Conservation (phyloP, 2,888 invertebrate genomes). For the Sinotaia quadrata region DNA sequence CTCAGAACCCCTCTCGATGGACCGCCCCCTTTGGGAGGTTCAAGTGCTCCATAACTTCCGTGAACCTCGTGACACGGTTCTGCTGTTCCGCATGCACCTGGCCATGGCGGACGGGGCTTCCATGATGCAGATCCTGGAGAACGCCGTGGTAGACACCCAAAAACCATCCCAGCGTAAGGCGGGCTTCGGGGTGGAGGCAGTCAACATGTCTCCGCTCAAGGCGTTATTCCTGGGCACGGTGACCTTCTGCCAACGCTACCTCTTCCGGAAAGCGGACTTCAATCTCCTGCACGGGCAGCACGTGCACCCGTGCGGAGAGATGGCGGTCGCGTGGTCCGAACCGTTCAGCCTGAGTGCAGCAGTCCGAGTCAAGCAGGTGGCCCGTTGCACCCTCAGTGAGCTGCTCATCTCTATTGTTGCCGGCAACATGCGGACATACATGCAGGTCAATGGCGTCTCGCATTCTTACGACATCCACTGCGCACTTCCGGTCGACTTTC, state of each 20-base stretch:
- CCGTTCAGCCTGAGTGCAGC: slow-evolving; percentile 72
- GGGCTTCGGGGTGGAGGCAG: slow-evolving; percentile 32
- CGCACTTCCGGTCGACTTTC: slow-evolving; percentile 65
- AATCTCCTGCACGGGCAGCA: slow-evolving; percentile 72
- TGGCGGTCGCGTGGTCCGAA: slow-evolving; percentile 74
- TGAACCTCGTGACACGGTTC: slow-evolving; percentile 71
- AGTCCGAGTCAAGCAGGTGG: slow-evolving; percentile 75
- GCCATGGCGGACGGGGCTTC: slow-evolving; percentile 76
- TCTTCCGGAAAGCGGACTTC: slow-evolving; percentile 71
- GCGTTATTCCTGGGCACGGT: slow-evolving; percentile 75
- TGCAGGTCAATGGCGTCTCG: slow-evolving; percentile 74
- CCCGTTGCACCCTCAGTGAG: slow-evolving; percentile 75
- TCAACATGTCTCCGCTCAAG: slow-evolving; percentile 51
- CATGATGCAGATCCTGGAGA: slow-evolving; percentile 71
- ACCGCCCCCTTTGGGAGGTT: slow-evolving; percentile 76
- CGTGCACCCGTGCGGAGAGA: slow-evolving; percentile 61
- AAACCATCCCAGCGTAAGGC: slow-evolving; percentile 29
- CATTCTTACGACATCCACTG: slow-evolving; percentile 75
- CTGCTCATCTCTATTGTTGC: slow-evolving; percentile 75
- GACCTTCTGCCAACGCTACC: slow-evolving; percentile 74
- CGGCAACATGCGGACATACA: slow-evolving; percentile 74
- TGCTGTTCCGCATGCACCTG: slow-evolving; percentile 75
- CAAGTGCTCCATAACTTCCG: slow-evolving; percentile 74
- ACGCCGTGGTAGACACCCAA: slow-evolving; percentile 69
- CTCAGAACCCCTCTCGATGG: slow-evolving; percentile 70